Conservation (phyloP, 2,113 vertebrate genomes). For the Lasiurus cinereus region DNA sequence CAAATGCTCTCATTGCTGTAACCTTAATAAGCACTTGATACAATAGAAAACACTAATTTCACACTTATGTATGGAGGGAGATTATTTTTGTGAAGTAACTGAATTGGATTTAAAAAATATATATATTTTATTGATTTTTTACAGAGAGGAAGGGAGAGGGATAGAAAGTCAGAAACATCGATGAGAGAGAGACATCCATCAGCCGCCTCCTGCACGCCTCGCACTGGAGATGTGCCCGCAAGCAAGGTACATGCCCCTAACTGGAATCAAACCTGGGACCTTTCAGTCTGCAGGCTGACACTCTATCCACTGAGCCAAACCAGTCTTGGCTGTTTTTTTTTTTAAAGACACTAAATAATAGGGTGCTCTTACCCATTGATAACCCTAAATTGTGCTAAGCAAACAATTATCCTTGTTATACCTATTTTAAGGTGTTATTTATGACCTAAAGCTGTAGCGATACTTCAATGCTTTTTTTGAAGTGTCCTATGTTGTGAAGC, state of each 20-base stretch:
- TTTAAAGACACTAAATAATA: slow-evolving; percentile 21
- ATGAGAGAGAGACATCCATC: too few species aligned
- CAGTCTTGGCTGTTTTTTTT: background rate
- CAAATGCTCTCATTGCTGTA: background rate
- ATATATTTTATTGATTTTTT: too few species aligned
- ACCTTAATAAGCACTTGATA: slow-evolving; percentile 36
- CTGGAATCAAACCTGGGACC: too few species aligned
- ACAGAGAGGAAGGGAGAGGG: too few species aligned
- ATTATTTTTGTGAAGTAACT: slow-evolving; percentile 19
- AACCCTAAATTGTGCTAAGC: slow-evolving; percentile 25
- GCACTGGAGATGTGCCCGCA: too few species aligned
- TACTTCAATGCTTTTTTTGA: background rate
- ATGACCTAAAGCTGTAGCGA: background rate
- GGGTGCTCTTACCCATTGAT: background rate
- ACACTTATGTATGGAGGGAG: background rate
- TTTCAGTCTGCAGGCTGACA: too few species aligned
- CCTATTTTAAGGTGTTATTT: slow-evolving; percentile 6
- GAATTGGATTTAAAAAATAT: background rate
- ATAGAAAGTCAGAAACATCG: too few species aligned
- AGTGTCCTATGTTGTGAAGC: background rate
- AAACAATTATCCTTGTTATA: background rate
- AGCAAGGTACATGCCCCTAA: too few species aligned
- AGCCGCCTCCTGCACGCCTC: too few species aligned
- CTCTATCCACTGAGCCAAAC: too few species aligned
- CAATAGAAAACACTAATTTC: background rate